Evolutionary conservation across 1,140 invertebrate genomes (phyloP), one percentile per base, ranked within the genome.

Genomic region (Rhagoletis zephyria): DNA sequence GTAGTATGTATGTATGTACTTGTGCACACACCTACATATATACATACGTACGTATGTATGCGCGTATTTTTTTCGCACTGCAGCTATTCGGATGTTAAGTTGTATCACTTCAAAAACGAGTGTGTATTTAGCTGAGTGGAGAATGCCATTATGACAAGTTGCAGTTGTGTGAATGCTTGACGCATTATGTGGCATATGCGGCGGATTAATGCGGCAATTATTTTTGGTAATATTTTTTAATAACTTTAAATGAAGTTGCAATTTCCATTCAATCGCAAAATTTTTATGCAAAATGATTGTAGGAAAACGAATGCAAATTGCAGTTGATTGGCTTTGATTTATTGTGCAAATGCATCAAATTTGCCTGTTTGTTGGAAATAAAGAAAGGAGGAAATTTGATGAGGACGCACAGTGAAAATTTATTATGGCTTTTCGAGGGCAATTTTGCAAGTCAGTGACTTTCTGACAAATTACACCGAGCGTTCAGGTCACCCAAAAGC

Each of bases 71-170:
- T 5, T 12, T 19, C 14, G 74, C n/a, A 16, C 7, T 56, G 45
- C 3, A 45, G 19, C 67, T 45, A 56, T 45, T 81, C 74, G 74
- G 6, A 81, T 56, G 45, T 81, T 51, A 16, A 16, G 40, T 74
- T 74, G 67, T 0, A 42, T 45, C 61, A 14, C 12, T 16, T 63
- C 4, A 16, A n/a, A 7, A 63, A 14, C 61, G n/a, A 63, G 16
- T 63, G 1, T 30, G 30, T 30, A 63, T 1, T 63, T 16, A 4
- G 4, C 4, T 74, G 45, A 81, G 45, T 56, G 48, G 10, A 81
- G n/a, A 81, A 81, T 81, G 74, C 48, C 48, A 59, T 56, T 48
- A 81, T 51, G n/a, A 56, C 74, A n/a, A 74, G 70, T 7, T 48
- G 74, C 19, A 19, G 5, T 81, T 56, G n/a, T 81, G 74, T 16